phyloP scores from a whole-genome alignment of 1,140 invertebrate species.

The Holotrichia oblita region DNA sequence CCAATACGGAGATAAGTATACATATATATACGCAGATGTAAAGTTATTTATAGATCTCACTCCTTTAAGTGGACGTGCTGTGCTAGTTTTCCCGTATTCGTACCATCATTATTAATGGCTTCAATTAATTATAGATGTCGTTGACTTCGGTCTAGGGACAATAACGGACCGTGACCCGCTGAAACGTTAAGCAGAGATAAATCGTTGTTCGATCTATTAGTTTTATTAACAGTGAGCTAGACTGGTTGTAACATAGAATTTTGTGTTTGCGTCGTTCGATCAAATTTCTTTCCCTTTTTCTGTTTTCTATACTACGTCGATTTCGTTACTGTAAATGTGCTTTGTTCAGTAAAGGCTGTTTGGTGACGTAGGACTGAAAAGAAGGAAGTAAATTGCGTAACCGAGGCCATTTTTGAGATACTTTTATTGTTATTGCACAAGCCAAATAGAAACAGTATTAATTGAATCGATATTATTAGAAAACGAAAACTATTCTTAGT shows the following conservation, averaged over 20 bases:
- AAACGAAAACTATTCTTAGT: too few relatives aligned
- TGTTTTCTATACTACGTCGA: background rate
- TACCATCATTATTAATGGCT: constrained; percentile 13
- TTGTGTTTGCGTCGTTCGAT: background rate
- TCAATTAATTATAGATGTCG: background rate
- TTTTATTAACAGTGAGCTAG: background rate
- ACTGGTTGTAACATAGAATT: background rate
- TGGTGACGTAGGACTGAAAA: too few relatives aligned
- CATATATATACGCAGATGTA: too few relatives aligned
- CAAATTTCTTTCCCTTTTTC: background rate
- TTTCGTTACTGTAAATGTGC: too few relatives aligned
- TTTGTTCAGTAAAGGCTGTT: too few relatives aligned
- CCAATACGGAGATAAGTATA: too few relatives aligned
- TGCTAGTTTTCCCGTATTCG: background rate
- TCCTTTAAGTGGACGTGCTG: background rate
- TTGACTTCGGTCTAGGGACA: background rate
- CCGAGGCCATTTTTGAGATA: too few relatives aligned
- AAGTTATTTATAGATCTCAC: too few relatives aligned
- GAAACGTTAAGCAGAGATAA: background rate
- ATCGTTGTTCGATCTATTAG: background rate
- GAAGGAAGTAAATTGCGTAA: too few relatives aligned
- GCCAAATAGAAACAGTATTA: too few relatives aligned
- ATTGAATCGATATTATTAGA: too few relatives aligned
- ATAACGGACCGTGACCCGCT: background rate
- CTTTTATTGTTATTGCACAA: too few relatives aligned